Percentiles rank a stretch among this genome's conserved stretches.
Conservation (phyloP, 2,113 vertebrate genomes). For the Callipepla squamata region DNA sequence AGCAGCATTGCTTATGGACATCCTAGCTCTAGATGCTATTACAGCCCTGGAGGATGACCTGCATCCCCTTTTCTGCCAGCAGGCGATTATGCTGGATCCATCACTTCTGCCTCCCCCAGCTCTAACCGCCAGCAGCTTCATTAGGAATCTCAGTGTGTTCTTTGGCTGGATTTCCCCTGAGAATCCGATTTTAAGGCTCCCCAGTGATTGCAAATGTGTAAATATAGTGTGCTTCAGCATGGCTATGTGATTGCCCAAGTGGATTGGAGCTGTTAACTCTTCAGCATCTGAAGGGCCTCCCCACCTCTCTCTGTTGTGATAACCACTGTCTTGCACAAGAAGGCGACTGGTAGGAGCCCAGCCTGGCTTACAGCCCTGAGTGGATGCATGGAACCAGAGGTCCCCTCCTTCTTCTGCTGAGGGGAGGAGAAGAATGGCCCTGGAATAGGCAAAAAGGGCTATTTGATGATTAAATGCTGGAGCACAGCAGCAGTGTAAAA, state of each 20-base stretch:
- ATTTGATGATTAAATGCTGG: constrained; percentile 57
- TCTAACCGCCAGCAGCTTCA: background rate
- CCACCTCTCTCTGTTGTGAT: background rate
- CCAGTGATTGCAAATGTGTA: constrained; percentile 44
- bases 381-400: background rate
- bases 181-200: constrained; percentile 53
- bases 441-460: constrained; percentile 18
- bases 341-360: background rate
- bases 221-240: constrained; percentile 52
- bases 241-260: background rate
- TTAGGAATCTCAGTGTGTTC: constrained; percentile 35
- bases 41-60: background rate
- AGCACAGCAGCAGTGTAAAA: constrained; percentile 50
- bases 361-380: background rate
- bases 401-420: background rate
- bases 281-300: background rate
- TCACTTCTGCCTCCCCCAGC: background rate
- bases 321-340: background rate
- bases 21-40: background rate
- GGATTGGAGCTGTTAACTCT: constrained; percentile 36
- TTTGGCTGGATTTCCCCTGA: constrained; percentile 60
- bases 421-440: background rate
- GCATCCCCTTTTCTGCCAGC: background rate
- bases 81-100: background rate
- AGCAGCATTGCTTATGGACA: background rate